Percentiles rank a stretch among this genome's conserved stretches.
These are phyloP conservation scores for Cheilosia impressa DNA, from an alignment of 2,888 invertebrate genomes.

Conservation along the genomic window DNA sequence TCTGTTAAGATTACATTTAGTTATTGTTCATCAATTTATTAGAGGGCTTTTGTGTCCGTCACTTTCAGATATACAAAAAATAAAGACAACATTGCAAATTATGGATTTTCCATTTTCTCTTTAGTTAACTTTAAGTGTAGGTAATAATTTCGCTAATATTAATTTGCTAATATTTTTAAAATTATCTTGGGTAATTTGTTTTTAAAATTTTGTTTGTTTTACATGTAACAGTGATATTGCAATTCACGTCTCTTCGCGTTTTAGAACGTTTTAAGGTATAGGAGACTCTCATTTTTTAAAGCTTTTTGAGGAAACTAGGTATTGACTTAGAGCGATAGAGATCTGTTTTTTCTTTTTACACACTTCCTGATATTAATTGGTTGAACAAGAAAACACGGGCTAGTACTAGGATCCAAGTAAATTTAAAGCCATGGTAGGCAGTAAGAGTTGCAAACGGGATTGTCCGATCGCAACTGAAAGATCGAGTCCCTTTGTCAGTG, in stretches of 20 bases:
- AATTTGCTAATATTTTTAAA: conserved; percentile 48
- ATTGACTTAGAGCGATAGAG: conserved; percentile 22
- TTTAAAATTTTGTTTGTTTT: conserved; percentile 33
- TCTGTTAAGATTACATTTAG: conserved; percentile 51
- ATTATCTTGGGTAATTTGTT: conserved; percentile 17
- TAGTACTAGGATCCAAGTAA: background rate
- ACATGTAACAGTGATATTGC: conserved; percentile 67
- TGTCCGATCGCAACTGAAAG: conserved; percentile 79
- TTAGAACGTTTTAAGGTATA: conserved; percentile 30
- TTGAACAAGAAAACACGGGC: conserved; percentile 7
- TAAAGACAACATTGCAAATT: conserved; percentile 67
- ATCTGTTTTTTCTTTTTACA: background rate
- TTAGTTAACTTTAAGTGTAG: conserved; percentile 62
- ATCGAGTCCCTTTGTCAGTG: conserved; percentile 84
- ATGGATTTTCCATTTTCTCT: conserved; percentile 28
- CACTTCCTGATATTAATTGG: background rate
- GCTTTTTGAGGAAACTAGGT: conserved; percentile 66
- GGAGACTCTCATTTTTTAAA: conserved; percentile 49
- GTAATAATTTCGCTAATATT: conserved; percentile 43
- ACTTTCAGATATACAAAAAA: background rate
- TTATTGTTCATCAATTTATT: conserved; percentile 67
- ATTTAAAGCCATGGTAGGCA: conserved; percentile 82
- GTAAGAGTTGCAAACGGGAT: conserved; percentile 80
- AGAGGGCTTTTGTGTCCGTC: conserved; percentile 10
- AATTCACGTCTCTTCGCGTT: conserved; percentile 29